Evolutionary conservation across 2,888 invertebrate species (phyloP).

Genomic region (Acleris laterana): DNA sequence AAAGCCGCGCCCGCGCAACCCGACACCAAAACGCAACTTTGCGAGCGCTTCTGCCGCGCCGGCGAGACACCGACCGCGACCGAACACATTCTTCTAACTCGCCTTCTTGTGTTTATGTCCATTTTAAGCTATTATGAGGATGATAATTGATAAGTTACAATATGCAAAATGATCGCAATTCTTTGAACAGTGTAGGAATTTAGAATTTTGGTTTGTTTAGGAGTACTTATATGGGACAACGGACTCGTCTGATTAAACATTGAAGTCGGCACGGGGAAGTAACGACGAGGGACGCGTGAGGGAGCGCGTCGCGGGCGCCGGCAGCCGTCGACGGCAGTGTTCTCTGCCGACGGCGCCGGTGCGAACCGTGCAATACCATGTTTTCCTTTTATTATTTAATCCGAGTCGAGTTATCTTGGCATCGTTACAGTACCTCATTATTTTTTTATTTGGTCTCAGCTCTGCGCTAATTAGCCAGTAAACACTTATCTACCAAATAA

Average conservation of each 20-base stretch:
- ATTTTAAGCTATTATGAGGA: background rate
- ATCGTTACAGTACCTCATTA: slow-evolving; percentile 69
- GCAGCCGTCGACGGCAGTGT: too few species aligned
- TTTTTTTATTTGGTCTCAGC: slow-evolving; percentile 59
- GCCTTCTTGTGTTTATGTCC: slow-evolving; percentile 1
- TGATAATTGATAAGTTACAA: background rate
- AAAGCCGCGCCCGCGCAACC: slow-evolving; percentile 49
- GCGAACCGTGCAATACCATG: slow-evolving; percentile 16
- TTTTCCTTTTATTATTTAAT: slow-evolving; percentile 52
- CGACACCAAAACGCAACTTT: slow-evolving; percentile 55
- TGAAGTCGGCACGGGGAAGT: too few species aligned
- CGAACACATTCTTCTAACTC: background rate
- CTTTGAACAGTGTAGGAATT: background rate
- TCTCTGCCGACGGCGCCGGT: background rate
- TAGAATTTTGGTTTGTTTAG: background rate
- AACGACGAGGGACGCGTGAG: too few species aligned
- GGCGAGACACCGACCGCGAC: background rate
- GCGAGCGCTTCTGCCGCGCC: slow-evolving; percentile 50
- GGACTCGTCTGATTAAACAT: too few species aligned
- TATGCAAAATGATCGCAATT: background rate
- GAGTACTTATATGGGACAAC: too few species aligned
- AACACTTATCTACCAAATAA: slow-evolving; percentile 57
- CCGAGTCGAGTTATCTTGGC: slow-evolving; percentile 57
- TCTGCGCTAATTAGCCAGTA: slow-evolving; percentile 64
- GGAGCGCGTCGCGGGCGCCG: too few species aligned